phyloP scores from a whole-genome alignment of 2,113 vertebrate genomes.

The Mellivora capensis region DNA sequence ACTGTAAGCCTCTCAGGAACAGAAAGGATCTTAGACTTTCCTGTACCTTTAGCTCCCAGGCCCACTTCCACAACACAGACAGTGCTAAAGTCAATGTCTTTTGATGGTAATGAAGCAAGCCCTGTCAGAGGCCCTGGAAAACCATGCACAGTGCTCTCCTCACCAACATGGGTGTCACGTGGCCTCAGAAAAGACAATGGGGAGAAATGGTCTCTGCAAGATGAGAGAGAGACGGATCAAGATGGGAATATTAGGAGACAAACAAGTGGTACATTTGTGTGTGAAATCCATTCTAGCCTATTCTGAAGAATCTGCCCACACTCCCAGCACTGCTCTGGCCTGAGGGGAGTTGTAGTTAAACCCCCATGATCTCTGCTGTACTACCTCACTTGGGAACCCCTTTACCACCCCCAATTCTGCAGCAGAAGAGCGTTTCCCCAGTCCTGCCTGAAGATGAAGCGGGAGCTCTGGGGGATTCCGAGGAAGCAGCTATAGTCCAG shows the following conservation, averaged over 20 bases:
- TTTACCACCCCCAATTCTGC: neutral
- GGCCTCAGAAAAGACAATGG: neutral
- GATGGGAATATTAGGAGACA: neutral
- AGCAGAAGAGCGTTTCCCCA: neutral
- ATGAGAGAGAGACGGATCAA: neutral
- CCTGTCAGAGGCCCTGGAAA: neutral
- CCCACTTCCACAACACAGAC: neutral
- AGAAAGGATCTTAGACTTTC: neutral
- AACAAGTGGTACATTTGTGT: fast-evolving
- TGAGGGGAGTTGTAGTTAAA: neutral
- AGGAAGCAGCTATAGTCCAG: conserved; percentile 25
- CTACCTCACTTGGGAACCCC: neutral
- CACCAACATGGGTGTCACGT: neutral
- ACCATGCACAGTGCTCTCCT: fast-evolving
- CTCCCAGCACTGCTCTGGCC: neutral
- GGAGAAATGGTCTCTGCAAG: neutral
- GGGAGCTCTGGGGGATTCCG: neutral
- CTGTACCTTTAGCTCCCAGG: neutral
- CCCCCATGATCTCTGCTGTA: neutral
- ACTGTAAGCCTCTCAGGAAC: neutral
- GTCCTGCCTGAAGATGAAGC: neutral
- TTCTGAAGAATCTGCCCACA: neutral
- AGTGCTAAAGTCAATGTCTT: neutral
- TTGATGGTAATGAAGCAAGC: neutral
- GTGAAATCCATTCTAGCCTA: neutral